phyloP scores from a whole-genome alignment of 2,113 vertebrate species.

The Porphyrio hochstetteri region DNA sequence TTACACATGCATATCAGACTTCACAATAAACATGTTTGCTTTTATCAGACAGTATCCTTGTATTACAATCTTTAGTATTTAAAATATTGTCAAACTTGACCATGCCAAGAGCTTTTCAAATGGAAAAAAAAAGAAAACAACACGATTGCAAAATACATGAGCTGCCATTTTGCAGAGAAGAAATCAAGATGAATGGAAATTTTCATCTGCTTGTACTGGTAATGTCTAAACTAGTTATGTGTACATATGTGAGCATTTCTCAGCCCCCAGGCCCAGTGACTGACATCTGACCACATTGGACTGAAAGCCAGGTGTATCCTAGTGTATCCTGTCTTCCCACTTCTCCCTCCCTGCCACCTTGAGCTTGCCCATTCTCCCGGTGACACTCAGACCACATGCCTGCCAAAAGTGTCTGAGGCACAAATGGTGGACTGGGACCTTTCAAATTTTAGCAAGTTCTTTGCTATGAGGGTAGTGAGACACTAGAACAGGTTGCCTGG shows the following conservation, averaged over 20 bases:
- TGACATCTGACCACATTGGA: not conserved
- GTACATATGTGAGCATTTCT: accelerated
- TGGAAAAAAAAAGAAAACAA: not conserved
- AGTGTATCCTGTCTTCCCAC: not conserved
- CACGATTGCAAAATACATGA: not conserved
- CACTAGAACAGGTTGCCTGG: too few relatives aligned
- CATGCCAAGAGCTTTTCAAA: not conserved
- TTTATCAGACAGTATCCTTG: not conserved
- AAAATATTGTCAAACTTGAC: not conserved
- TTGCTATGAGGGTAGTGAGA: too few relatives aligned
- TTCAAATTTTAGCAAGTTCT: too few relatives aligned
- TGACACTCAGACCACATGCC: too few relatives aligned
- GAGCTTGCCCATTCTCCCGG: too few relatives aligned
- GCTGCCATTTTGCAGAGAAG: not conserved
- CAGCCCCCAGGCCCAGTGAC: not conserved
- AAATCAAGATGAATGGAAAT: not conserved
- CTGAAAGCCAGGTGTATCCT: not conserved
- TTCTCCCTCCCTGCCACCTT: not conserved
- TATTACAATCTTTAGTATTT: not conserved
- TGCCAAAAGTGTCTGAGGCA: too few relatives aligned
- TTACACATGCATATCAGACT: not conserved
- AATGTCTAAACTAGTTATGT: not conserved
- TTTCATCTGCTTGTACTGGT: not conserved
- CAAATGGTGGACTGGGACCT: too few relatives aligned
- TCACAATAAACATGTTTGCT: not conserved